Conservation (phyloP, 35 echinoderm and acorn worm species). For the Ophioderma brevispina region DNA sequence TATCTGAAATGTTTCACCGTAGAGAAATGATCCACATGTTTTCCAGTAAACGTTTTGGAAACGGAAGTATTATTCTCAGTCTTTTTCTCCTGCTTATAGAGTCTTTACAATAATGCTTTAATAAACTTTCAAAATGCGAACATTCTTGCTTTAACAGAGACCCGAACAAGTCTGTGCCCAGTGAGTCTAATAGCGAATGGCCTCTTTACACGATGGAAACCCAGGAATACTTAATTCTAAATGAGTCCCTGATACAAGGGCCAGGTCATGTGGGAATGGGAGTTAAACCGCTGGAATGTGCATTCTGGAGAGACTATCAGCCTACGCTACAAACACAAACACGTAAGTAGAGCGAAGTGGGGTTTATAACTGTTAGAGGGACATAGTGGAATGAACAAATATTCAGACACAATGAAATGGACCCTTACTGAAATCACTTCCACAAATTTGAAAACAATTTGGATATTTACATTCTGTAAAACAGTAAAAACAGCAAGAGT, state of each 20-base stretch:
- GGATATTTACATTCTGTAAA: too few relatives aligned
- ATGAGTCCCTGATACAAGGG: constrained; percentile 38
- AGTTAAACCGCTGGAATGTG: constrained; percentile 60
- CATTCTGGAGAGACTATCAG: constrained; percentile 88
- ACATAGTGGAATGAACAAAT: too few relatives aligned
- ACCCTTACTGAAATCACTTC: too few relatives aligned
- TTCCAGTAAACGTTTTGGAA: background rate
- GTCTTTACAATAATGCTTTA: too few relatives aligned
- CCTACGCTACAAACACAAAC: constrained; percentile 81
- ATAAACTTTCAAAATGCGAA: too few relatives aligned
- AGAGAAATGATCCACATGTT: too few relatives aligned
- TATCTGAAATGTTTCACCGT: too few relatives aligned
- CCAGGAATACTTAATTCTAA: constrained; percentile 58
- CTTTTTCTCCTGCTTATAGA: background rate
- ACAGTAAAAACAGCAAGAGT: too few relatives aligned
- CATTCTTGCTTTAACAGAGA: constrained; percentile 62
- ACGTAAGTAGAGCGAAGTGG: constrained; percentile 37
- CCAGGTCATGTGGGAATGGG: constrained; percentile 19
- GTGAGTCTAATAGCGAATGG: constrained; percentile 55
- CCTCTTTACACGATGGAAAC: constrained; percentile 51
- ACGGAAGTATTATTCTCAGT: background rate
- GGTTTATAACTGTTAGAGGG: too few relatives aligned
- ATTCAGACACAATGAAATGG: too few relatives aligned
- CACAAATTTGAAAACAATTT: too few relatives aligned
- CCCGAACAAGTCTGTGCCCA: constrained; percentile 56